A percentile compares a stretch with the other conserved stretches of the same genome.
Conservation (phyloP, 2,888 invertebrate species). For the Synergus japonicus region DNA sequence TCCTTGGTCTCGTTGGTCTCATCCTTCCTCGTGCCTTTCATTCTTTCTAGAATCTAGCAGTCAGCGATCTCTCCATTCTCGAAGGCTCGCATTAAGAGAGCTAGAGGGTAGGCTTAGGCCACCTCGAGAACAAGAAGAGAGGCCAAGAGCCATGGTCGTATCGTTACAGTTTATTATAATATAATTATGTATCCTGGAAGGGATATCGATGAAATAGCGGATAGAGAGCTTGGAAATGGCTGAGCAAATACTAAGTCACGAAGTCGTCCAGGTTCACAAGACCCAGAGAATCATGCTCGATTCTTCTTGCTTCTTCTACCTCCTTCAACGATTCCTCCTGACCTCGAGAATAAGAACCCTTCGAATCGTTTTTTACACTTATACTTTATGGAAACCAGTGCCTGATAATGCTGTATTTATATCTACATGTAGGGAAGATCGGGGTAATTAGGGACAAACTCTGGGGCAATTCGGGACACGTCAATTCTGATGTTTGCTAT, state of each 20-base stretch:
- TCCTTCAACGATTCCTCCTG: not conserved
- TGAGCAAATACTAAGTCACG: constrained; percentile 77
- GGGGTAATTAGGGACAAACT: no score
- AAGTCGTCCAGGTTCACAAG: constrained; percentile 66
- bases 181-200: constrained; percentile 75
- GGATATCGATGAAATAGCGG: constrained; percentile 67
- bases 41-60: constrained; percentile 46
- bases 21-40: constrained; percentile 41
- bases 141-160: constrained; percentile 64
- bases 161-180: constrained; percentile 77
- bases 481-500: no score
- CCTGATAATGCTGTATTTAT: no score
- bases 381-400: no score
- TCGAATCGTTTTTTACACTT: not conserved
- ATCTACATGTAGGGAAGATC: no score
- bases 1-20: constrained; percentile 46
- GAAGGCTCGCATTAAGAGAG: constrained; percentile 49
- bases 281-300: constrained; percentile 47
- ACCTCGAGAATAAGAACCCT: not conserved
- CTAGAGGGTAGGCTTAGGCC: constrained; percentile 42
- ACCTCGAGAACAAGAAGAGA: constrained; percentile 12
- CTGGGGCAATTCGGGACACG: no score
- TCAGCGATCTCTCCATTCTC: constrained; percentile 43
- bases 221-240: constrained; percentile 66
- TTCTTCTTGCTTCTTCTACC: constrained; percentile 10